Evolutionary conservation across 2,797 vertebrate genomes (phyloP), one percentile per base, ranked within the genome.

Genomic region (Neosilurus mollespiculum): DNA sequence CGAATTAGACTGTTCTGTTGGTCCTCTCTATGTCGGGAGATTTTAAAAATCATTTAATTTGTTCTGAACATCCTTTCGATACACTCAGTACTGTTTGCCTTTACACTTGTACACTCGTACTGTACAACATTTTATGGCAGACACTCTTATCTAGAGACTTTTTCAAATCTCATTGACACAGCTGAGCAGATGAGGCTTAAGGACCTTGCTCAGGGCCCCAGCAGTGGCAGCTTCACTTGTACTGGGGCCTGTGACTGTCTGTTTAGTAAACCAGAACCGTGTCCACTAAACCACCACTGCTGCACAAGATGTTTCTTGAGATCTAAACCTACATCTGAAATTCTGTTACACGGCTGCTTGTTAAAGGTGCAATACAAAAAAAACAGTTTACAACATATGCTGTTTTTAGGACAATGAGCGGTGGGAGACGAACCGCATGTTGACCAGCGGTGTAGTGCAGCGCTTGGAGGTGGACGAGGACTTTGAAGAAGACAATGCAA

Each of bases 391-490:
- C n/a, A 20, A 3, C 2, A 20, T 77, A 51, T 43, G 64, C 9
- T 0, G 43, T 70, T 56, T 78, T 51, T 86, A 99, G 98, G 98
- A 99, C 86, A 99, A 99, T 0, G 98, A 99, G 86, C 96, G 98
- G 56, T 99, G 98, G 98, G 98, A 99, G 92, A 99, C 98, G 0
- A 99, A 99, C 88, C 97, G 98, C 20, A 99, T 99, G 98, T 92
- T 99, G 90, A 99, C 98, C 75, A 99, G 98, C 1, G 98, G 98
- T 0, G 98, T 99, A 89, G 98, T 99, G 78, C 98, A 99, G 88
- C 95, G 98, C 65, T 90, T 99, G 84, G 98, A 99, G 90, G 98
- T 99, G 66, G 97, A 99, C 0, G 98, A 99, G 79, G 98, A 99
- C 92, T 99, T 99, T 88, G 98, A 99, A 87, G 98, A 99, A 91